These are phyloP conservation scores for Phalanger gymnotis DNA, from an alignment of 2,797 vertebrate genomes.

Conservation along the genomic window DNA sequence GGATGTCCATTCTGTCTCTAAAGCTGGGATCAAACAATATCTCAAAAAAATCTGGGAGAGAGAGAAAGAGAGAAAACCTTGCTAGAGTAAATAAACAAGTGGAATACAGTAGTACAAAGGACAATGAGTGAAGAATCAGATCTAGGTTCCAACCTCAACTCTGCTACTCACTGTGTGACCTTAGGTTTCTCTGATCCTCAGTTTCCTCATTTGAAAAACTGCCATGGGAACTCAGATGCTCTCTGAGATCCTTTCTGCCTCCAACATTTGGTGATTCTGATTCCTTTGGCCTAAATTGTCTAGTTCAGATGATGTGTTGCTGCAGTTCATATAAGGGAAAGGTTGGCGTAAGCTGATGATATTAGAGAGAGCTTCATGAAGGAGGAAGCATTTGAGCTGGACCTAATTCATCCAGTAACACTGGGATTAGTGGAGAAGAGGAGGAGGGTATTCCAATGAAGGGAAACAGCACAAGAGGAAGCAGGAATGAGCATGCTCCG, in stretches of 20 bases:
- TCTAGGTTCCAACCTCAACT: not conserved
- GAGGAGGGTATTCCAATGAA: not conserved
- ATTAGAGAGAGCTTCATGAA: not conserved
- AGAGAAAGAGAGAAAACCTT: not conserved
- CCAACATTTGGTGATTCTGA: not conserved
- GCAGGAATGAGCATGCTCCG: not conserved
- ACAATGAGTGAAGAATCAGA: not conserved
- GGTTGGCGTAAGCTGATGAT: not conserved
- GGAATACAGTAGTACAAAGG: not conserved
- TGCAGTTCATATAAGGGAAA: not conserved
- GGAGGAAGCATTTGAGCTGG: not conserved
- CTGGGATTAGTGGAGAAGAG: not conserved
- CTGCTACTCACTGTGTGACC: not conserved
- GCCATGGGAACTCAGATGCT: not conserved
- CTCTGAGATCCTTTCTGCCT: not conserved
- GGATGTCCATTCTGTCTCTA: not conserved
- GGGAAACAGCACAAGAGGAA: not conserved
- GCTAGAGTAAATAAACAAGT: not conserved
- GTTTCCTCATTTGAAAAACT: not conserved
- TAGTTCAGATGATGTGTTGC: not conserved
- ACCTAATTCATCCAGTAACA: not conserved
- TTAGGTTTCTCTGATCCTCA: not conserved
- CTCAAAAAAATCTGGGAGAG: not conserved
- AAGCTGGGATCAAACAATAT: not conserved
- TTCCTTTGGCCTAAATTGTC: not conserved